These are phyloP conservation scores for Anabacerthia variegaticeps DNA, from an alignment of 2,797 vertebrate genomes.

Conservation along the genomic window DNA sequence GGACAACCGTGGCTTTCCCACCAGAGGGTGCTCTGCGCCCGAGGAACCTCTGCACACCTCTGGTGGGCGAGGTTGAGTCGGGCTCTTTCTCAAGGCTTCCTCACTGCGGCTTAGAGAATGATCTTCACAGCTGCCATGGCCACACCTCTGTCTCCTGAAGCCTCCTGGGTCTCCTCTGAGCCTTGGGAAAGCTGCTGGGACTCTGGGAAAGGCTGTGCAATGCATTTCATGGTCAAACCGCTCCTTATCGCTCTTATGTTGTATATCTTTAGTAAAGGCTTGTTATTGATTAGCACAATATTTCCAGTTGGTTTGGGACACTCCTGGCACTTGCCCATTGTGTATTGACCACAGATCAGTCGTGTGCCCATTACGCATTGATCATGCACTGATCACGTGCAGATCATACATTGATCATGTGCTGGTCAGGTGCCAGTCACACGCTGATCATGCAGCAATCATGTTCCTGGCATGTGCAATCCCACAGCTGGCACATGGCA, in stretches of 20 bases:
- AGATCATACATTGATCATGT: neutral
- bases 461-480: neutral
- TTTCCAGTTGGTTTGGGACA: neutral
- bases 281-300: neutral
- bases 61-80: rapidly evolving
- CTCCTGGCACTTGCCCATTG: neutral
- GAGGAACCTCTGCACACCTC: neutral
- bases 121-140: rapidly evolving
- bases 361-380: neutral
- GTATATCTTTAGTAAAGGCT: neutral
- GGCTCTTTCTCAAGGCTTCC: rapidly evolving
- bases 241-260: neutral
- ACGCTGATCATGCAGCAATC: neutral
- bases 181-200: neutral
- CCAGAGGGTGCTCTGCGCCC: slow-evolving; percentile 11
- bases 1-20: neutral
- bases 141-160: rapidly evolving
- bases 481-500: neutral
- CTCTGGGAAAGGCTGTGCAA: neutral
- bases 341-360: neutral
- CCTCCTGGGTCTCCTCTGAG: neutral
- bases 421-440: neutral
- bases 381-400: neutral
- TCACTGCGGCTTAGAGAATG: rapidly evolving
- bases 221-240: neutral